phyloP scores from a whole-genome alignment of 2,797 vertebrate species.

The Mustela erminea region DNA sequence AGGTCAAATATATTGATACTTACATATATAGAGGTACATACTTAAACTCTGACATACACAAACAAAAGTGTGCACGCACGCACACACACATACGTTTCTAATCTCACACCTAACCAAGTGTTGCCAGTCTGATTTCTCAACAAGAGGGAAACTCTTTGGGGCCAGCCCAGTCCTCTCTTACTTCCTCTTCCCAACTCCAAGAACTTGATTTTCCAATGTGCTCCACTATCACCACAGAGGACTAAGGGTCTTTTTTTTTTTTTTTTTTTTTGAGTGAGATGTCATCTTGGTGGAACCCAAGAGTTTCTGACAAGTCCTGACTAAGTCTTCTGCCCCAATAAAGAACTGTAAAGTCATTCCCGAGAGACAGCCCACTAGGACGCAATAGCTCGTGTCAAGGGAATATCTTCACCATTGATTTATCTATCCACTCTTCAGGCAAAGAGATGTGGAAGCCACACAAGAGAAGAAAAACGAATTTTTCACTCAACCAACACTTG shows the following conservation, averaged over 20 bases:
- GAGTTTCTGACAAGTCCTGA: slow-evolving; percentile 57
- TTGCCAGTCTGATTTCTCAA: not conserved
- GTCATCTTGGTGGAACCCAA: slow-evolving; percentile 47
- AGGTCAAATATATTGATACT: not conserved
- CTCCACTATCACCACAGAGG: not conserved
- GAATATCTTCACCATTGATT: slow-evolving; percentile 55
- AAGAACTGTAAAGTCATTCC: slow-evolving; percentile 48
- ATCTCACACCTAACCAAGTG: not conserved
- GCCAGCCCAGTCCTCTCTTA: not conserved
- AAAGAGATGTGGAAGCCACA: slow-evolving; percentile 60
- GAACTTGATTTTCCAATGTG: not conserved
- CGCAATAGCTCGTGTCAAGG: slow-evolving; percentile 49
- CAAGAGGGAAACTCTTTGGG: not conserved
- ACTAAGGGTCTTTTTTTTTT: not conserved
- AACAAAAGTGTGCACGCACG: fast-evolving
- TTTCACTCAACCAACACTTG: slow-evolving; percentile 61
- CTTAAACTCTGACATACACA: not conserved
- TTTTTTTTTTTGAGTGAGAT: slow-evolving; percentile 51
- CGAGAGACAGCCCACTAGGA: slow-evolving; percentile 37
- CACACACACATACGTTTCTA: not conserved
- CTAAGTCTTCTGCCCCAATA: slow-evolving; percentile 55
- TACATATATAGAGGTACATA: not conserved
- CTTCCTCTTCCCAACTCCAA: not conserved
- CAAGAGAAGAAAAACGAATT: slow-evolving; percentile 67
- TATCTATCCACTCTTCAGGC: slow-evolving; percentile 50